Percentiles rank a stretch among this genome's conserved stretches.
Conservation (phyloP, 2,888 invertebrate species). For the Molorchus minor region DNA sequence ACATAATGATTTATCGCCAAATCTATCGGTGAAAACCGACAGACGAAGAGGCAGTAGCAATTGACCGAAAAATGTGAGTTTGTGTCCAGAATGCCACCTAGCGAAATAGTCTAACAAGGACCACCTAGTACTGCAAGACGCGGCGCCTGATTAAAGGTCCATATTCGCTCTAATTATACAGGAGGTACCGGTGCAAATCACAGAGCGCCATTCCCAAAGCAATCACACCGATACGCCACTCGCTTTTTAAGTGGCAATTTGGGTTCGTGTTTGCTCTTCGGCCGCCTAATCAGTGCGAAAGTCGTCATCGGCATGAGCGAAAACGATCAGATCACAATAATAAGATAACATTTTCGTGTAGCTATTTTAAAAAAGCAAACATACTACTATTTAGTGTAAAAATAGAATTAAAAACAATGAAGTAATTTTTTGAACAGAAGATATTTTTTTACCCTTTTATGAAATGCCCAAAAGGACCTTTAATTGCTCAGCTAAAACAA, state of each 20-base stretch:
- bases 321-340: constrained; percentile 2
- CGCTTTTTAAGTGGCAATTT: constrained; percentile 33
- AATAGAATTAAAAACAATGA: too few relatives aligned
- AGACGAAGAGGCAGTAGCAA: constrained; percentile 1
- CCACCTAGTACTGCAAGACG: constrained; percentile 46
- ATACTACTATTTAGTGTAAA: too few relatives aligned
- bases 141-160: constrained; percentile 45
- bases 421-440: too few relatives aligned
- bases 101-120: constrained; percentile 39
- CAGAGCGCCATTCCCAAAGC: constrained; percentile 27
- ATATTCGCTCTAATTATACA: constrained; percentile 47
- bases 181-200: constrained; percentile 45
- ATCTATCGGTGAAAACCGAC: constrained; percentile 3
- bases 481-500: too few relatives aligned
- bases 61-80: neutral
- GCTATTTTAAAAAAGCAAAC: too few relatives aligned
- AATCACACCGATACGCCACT: constrained; percentile 23
- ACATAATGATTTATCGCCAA: too few relatives aligned
- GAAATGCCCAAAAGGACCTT: too few relatives aligned
- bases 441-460: too few relatives aligned
- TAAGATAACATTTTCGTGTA: too few relatives aligned
- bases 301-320: constrained; percentile 1
- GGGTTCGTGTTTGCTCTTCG: constrained; percentile 25
- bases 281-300: constrained; percentile 21
- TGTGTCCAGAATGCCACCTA: neutral